Evolutionary conservation across 2,888 invertebrate species (phyloP), one percentile per base, ranked within the genome.

Genomic region (Odontothrips loti): DNA sequence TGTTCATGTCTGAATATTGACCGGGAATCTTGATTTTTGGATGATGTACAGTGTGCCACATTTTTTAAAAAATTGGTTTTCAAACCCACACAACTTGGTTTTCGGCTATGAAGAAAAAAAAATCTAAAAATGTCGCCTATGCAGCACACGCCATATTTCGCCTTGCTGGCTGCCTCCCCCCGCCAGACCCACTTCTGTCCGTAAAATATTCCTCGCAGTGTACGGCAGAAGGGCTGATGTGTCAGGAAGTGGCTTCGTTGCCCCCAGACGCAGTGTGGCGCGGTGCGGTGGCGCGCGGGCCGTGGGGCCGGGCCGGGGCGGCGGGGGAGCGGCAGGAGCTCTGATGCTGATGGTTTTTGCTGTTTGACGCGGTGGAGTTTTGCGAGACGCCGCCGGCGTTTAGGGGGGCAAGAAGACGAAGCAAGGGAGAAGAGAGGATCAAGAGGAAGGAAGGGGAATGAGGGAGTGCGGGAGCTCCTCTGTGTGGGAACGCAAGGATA

Each of bases 311-410:
- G 17, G 51, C 51, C 51, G 17, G 20, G 58, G 20, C 6, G 58
- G 58, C 20, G 58, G 17, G 51, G 20, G 6, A 20, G 20, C 51
- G 51, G 12, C 58, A 15, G 58, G 58, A 20, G 34, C 34, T n/a
- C 68, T 75, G 68, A 75, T 75, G 27, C 68, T 75, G 68, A 75
- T 75, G 68, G 68, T 75, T 75, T 75, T 75, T 75, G 27, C 68
- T 75, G 68, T 75, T 75, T 75, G 68, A 75, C 68, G 68, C 68
- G 68, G n/a, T 23, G 27, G 68, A 75, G 68, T 75, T 75, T 75
- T 75, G 68, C 68, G 68, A 75, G 68, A 75, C 27, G 68, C 68
- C 27, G 27, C 68, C 68, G 68, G 68, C 68, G 27, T 58, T n/a
- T 58, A n/a, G 34, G 34, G 34, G 34, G 34, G 34, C 34, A 43